Evolutionary conservation across 2,888 invertebrate species (phyloP), one percentile per base, ranked within the genome.

Genomic region (Lithophane semibrunnea): DNA sequence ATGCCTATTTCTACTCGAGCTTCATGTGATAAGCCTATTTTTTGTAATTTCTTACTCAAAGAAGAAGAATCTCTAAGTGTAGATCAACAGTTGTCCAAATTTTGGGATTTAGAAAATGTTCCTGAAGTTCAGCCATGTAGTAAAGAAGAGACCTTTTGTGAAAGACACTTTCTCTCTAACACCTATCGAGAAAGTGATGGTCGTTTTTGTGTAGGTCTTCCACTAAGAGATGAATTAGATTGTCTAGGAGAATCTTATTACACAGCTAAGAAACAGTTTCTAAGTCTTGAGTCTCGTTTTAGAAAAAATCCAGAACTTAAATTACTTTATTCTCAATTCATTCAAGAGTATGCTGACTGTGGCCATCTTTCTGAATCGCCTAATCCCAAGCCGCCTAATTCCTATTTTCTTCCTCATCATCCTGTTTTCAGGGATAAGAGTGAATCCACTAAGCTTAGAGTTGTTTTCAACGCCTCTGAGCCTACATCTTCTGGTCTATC

Each of bases 11-110:
- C 52, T 52, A 52, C 52, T 18, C 18, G 18, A 52, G 5, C 52
- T 18, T 52, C 18, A 52, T 18, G 7, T 3, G 0, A 52, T 5
- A 52, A 52, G 13, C 18, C 18, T 18, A 8, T 54, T 61, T 8
- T 8, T 61, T 66, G 21, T 24, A 60, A 72, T 60, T 66, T 58
- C 0, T 29, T 72, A 12, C 66, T 77, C 24, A 44, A 67, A 63
- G 37, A 63, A 63, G 16, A 60, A 63, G 4, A 60, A 52, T 42
- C 60, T 49, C 16, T 49, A 16, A 49, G 49, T 58, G 3, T 58
- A 24, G 58, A 24, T 4, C 13, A 58, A 13, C 58, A 58, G 58
- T 16, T 60, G 13, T 8, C 24, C 8, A 60, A 60, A 24, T 58
- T 58, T 13, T 58, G 58, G 58, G 58, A 58, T 13, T 24, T 58